Conservation (phyloP, 1,140 invertebrate species). For the Microplitis demolitor region DNA sequence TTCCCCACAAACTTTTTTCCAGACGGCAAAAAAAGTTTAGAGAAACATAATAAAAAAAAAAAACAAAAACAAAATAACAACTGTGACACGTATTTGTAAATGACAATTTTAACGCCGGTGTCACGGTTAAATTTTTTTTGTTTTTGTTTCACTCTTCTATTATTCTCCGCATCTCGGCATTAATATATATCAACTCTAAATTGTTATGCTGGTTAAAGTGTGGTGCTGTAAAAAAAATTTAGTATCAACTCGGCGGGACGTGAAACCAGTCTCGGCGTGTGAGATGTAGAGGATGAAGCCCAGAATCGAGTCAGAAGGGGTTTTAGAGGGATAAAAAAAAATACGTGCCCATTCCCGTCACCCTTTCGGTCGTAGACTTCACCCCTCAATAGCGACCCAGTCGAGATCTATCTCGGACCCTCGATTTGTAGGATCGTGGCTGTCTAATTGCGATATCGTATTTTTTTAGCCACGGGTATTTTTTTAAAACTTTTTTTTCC, state of each 20-base stretch:
- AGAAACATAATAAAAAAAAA: no score
- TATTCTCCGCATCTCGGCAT: conserved; percentile 18
- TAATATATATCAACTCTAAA: conserved; percentile 11
- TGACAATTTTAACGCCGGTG: neutral
- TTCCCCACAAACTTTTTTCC: no score
- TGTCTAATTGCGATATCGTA: conserved; percentile 53
- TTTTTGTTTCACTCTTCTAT: conserved; percentile 18
- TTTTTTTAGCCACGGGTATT: conserved; percentile 35
- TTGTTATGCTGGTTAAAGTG: conserved; percentile 25
- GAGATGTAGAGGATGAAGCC: neutral
- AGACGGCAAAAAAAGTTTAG: no score
- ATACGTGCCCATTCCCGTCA: conserved; percentile 18
- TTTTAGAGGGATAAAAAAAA: neutral
- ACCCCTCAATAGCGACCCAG: conserved; percentile 3
- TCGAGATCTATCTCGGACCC: neutral
- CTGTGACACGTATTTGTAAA: neutral
- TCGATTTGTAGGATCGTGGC: conserved; percentile 35
- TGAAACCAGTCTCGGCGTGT: neutral
- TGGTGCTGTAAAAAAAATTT: conserved; percentile 21
- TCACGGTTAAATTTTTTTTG: conserved; percentile 12
- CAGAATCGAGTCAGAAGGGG: conserved; percentile 5
- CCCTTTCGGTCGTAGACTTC: conserved; percentile 16
- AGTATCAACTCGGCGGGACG: conserved; percentile 6
- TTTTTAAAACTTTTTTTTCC: neutral
- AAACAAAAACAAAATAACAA: no score